Evolutionary conservation across 2,888 invertebrate genomes (phyloP), one percentile per base, ranked within the genome.

Genomic region (Belgica antarctica): DNA sequence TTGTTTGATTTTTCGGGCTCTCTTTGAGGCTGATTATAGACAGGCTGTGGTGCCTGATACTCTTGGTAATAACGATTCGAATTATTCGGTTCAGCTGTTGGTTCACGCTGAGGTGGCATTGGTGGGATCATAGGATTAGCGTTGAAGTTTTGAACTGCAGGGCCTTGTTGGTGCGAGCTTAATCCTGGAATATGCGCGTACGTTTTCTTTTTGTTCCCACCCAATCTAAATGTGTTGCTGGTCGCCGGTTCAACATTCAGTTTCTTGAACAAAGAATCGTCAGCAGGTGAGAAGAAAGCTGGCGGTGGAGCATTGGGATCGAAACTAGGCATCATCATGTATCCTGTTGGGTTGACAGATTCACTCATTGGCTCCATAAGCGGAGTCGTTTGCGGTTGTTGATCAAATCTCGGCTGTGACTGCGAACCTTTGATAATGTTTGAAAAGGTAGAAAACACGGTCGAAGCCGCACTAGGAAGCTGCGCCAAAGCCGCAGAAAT

Each of bases 151-250:
- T 34, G 61, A 2, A 24, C 61, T 10, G n/a, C 25, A 19, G 24
- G 61, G 10, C 17, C 1, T 7, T 59, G 59, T 24, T 57, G 57
- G 17, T 5, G n/a, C 0, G 79, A 79, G 1, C 78, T 79, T 2
- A 91, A 77, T 0, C 91, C 90, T 0, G 92, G 92, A 74, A 89
- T 86, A 75, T 87, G 89, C 0, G 91, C 92, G 78, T 92, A 92
- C 2, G 84, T 81, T 75, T 89, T 87, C 76, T 88, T 87, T 74
- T 85, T 85, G 74, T 84, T 84, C 2, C 86, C 86, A 0, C 86
- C 81, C 70, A 90, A 83, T 34, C 91, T 82, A 78, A 87, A 92
- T 46, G 82, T 84, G 73, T 86, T 82, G 19, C 76, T 78, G 15
- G 72, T 63, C 62, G 74, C 63, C 31, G 72, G 73, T 63, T 57